Percentiles rank a stretch among this genome's conserved stretches.
These are phyloP conservation scores for Eptatretus burgeri DNA, from an alignment of 2,113 vertebrate genomes.

Conservation along the genomic window DNA sequence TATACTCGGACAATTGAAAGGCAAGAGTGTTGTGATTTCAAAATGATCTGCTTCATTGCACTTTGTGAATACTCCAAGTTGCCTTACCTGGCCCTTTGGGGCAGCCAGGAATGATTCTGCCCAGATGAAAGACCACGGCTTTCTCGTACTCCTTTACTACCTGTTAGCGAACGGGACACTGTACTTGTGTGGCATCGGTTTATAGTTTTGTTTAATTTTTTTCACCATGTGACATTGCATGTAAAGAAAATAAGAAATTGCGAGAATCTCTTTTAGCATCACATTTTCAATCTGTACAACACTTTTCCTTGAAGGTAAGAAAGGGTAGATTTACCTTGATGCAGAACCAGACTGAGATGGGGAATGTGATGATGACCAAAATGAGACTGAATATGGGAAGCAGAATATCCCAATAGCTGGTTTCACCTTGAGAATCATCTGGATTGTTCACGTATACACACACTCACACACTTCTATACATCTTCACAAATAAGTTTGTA, in stretches of 20 bases:
- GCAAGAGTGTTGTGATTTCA: neutral
- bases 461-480: neutral
- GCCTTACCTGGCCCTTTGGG: neutral
- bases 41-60: neutral
- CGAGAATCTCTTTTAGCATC: neutral
- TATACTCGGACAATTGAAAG: neutral
- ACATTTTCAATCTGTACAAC: neutral
- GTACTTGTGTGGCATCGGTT: neutral
- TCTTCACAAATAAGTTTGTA: neutral
- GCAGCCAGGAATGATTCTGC: neutral
- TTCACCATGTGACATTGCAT: neutral
- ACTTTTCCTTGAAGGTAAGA: neutral
- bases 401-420: neutral
- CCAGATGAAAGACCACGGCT: slow-evolving; percentile 1
- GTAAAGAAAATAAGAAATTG: neutral
- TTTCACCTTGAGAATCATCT: neutral
- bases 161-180: neutral
- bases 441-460: neutral
- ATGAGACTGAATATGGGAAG: neutral
- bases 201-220: neutral
- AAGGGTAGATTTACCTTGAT: neutral
- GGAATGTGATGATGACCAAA: neutral
- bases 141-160: slow-evolving; percentile 1
- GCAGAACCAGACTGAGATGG: slow-evolving; percentile 3
- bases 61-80: neutral